Evolutionary conservation across 1,140 invertebrate genomes (phyloP), one percentile per base, ranked within the genome.

Genomic region (Drosophila kanapiae): DNA sequence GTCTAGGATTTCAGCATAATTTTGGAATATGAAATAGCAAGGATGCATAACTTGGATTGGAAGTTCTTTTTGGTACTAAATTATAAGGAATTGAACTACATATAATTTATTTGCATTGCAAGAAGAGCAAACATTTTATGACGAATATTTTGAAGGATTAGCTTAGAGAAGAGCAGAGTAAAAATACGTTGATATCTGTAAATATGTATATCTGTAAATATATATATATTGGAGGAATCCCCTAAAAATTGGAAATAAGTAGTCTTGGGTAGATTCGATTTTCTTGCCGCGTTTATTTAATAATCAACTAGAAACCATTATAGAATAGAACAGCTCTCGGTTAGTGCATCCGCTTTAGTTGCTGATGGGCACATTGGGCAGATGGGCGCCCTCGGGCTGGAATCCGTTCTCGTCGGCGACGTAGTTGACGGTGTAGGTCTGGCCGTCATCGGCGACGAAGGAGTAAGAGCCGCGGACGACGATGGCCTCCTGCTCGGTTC

Each of bases 321-420:
- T 65, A 76, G 31, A 77, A 77, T 60, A 87, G 80, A 84, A 88
- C 82, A 85, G 82, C 82, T 86, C 82, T 85, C 77, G 82, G 82
- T 85, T 78, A 56, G 33, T 16, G 14, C n/a, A 43, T 61, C 43
- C 37, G 51, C 40, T 35, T 84, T 80, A 90, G 81, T 84, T 78
- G 62, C 63, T 29, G 61, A 84, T 78, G 33, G 83, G 84, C 68
- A 82, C 91, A 87, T 78, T 91, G 80, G 95, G 95, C 68, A 96
- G 92, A 93, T 96, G 95, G 6, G 94, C 95, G 31, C 95, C 96
- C 91, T 95, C 94, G 40, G 96, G 95, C 80, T 95, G 95, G 94
- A 96, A 97, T 37, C 96, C 96, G 82, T 96, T 96, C 93, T 97
- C 96, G 90, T 97, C 96, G 43, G 96, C 96, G 40, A 95, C 93